Base-by-base conservation (phyloP, 2,113 vertebrate genomes). In the Thalassoma bifasciatum region DNA sequence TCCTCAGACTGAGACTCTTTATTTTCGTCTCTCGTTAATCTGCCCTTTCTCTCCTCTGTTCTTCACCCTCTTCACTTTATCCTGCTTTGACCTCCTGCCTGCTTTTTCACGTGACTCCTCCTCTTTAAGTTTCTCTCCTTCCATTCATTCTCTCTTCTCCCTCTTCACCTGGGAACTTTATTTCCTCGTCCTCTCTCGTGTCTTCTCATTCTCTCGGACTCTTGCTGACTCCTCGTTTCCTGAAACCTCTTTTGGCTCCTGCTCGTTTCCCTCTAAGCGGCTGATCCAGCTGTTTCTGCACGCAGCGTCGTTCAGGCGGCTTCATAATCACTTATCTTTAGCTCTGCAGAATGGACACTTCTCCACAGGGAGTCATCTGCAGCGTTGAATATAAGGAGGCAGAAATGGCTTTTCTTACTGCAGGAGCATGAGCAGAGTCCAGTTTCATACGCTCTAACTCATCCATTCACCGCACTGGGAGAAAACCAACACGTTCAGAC, bases 281-380 rank as follows among this genome's bases (percentile, higher is more conserved):
- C 80, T 91, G 89, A 88, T 83, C 70, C 66, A 53, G 86, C 77
- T 76, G 74, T 85, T 88, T 84, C 57, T 49, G 47, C 58, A 69
- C 56, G 57, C 76, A 23, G 60, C 64, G 58, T 42, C 72, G n/a
- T n/a, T n/a, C 49, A 10, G 75, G 79, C 54, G 10, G 2, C 72
- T 85, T 80, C 30, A 62, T 74, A 83, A 83, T 79, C 72, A 76
- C 73, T 85, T 89, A 83, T 79, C 75, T 84, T 79, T 57, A 81
- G 66, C 62, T 42, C 40, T 53, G 76, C 73, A 54, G 74, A 78
- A 83, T 64, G 49, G 51, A 82, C 63, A 80, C 40, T 72, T 65
- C 70, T 81, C 66, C 42, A 66, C 74, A 54, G n/a, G 40, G 75
- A 36, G 17, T 50, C 19, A 66, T 63, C 42, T 8, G 16, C 44